A percentile compares a stretch with the other conserved stretches of the same genome.
Conservation (phyloP, 2,113 vertebrate genomes). For the Campylomormyrus tamandua region DNA sequence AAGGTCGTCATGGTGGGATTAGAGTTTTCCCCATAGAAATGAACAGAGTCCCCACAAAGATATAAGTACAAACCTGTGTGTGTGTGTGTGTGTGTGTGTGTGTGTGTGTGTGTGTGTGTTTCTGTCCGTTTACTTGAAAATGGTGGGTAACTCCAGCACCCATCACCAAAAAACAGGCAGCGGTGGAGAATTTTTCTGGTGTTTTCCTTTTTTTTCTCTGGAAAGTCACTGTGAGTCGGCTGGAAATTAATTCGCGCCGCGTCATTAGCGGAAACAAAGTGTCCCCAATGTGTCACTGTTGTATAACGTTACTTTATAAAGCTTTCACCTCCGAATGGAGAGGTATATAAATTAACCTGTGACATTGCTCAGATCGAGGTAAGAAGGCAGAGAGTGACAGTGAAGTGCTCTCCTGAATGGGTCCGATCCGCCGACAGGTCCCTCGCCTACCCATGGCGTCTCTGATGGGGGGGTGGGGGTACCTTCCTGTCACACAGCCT, state of each 20-base stretch:
- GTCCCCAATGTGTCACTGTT: neutral
- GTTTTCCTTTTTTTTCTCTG: neutral
- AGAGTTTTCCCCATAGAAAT: too few relatives aligned
- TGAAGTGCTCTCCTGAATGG: neutral
- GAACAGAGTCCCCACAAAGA: too few relatives aligned
- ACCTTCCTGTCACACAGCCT: neutral
- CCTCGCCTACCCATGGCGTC: neutral
- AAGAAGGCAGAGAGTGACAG: neutral
- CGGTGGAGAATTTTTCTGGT: neutral
- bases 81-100: neutral
- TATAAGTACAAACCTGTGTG: too few relatives aligned
- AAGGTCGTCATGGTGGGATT: too few relatives aligned
- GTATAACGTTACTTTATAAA: neutral
- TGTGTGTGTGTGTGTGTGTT: neutral
- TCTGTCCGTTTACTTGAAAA: neutral
- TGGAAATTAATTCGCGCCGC: neutral
- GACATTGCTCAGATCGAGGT: neutral
- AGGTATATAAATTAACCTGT: neutral
- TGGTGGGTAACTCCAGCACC: neutral
- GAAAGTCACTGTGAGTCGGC: neutral
- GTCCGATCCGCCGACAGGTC: neutral
- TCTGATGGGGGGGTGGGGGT: neutral
- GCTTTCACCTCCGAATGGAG: neutral
- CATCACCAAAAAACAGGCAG: neutral
- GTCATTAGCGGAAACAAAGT: neutral